Conservation (phyloP, 2,113 vertebrate species). For the Sminthopsis crassicaudata region DNA sequence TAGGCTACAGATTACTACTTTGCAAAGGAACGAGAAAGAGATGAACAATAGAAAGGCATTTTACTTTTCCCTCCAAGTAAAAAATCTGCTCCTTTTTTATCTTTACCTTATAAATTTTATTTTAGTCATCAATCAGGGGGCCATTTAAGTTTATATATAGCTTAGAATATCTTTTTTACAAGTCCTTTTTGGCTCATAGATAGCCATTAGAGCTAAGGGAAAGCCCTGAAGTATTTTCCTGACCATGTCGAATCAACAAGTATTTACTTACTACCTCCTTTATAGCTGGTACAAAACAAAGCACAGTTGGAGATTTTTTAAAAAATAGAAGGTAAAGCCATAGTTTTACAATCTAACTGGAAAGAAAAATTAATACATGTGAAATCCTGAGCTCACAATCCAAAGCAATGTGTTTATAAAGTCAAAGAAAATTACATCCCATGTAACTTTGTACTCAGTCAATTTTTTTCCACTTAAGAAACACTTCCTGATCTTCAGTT, state of each 20-base stretch:
- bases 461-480: not conserved
- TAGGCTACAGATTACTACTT: not conserved
- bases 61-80: not conserved
- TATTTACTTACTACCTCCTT: not conserved
- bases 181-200: conserved; percentile 3
- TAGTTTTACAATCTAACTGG: not conserved
- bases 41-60: not conserved
- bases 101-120: not conserved
- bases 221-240: not conserved
- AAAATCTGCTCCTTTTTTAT: not conserved
- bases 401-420: not conserved
- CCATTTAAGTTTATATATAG: not conserved
- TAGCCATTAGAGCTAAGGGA: not conserved
- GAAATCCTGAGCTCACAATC: not conserved
- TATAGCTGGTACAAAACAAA: not conserved
- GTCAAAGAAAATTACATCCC: not conserved
- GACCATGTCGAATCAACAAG: not conserved
- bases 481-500: not conserved
- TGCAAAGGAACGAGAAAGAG: not conserved
- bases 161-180: not conserved
- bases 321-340: not conserved
- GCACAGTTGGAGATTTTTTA: not conserved
- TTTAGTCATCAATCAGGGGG: not conserved
- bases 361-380: not conserved
- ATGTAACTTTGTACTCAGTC: not conserved